phyloP scores from a whole-genome alignment of 2,113 vertebrate genomes.

The Heliornis fulica region DNA sequence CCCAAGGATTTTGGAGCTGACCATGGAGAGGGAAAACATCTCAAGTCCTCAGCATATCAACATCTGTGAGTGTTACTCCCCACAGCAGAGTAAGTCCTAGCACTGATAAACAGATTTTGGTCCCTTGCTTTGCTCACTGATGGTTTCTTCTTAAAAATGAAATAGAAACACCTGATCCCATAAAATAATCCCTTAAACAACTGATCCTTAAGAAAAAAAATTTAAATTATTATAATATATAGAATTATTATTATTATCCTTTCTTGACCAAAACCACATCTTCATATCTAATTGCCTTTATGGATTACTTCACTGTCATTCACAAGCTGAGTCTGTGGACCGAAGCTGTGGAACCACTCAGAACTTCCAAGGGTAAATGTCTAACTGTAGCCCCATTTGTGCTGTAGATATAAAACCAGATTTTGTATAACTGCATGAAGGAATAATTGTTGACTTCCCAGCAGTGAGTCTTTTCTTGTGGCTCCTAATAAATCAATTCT shows the following conservation, averaged over 20 bases:
- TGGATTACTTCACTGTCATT: background rate
- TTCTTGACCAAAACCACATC: background rate
- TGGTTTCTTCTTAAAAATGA: background rate
- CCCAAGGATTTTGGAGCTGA: background rate
- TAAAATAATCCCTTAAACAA: background rate
- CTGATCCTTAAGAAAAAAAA: background rate
- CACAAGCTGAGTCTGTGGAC: background rate
- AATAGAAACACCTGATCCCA: background rate
- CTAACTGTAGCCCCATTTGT: background rate
- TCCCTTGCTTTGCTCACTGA: background rate
- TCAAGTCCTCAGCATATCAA: background rate
- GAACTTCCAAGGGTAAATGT: background rate
- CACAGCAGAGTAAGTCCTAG: background rate
- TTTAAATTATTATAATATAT: too few relatives aligned
- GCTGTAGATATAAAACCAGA: background rate
- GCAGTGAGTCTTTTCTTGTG: background rate
- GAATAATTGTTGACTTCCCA: background rate
- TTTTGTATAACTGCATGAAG: background rate
- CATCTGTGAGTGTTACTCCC: background rate
- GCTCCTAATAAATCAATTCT: background rate
- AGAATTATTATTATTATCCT: too few relatives aligned
- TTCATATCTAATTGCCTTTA: background rate
- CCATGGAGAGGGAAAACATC: background rate
- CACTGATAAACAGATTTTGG: background rate
- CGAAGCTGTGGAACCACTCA: background rate